Percentiles rank a stretch among this genome's conserved stretches.
These are phyloP conservation scores for Alentia gelatinosa DNA, from an alignment of 2,888 invertebrate species.

Conservation along the genomic window DNA sequence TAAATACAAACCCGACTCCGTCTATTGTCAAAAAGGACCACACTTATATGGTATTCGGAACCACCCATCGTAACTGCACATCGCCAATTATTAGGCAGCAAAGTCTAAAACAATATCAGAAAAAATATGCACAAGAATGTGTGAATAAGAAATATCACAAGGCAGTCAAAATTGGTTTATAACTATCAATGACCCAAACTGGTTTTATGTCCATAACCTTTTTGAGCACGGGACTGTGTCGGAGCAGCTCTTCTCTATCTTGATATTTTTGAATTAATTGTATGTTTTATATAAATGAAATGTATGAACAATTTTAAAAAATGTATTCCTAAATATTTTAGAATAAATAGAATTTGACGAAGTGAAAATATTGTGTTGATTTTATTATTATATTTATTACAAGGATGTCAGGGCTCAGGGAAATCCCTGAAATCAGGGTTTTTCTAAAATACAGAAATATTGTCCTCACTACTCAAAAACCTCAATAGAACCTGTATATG, in stretches of 20 bases:
- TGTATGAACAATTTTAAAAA: conserved; percentile 2
- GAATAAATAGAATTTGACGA: conserved; percentile 53
- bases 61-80: background rate
- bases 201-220: conserved; percentile 16
- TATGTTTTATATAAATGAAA: conserved; percentile 51
- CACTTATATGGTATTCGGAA: background rate
- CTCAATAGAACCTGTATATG: too few relatives aligned
- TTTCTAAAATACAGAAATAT: too few relatives aligned
- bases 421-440: too few relatives aligned
- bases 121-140: background rate
- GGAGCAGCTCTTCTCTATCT: conserved; percentile 49
- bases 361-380: too few relatives aligned
- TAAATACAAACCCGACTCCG: conserved; percentile 31
- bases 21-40: conserved; percentile 34
- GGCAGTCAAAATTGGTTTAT: background rate
- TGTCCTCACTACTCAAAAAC: too few relatives aligned
- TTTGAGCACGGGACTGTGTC: conserved; percentile 24
- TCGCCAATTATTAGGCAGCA: conserved; percentile 27
- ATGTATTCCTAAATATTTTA: conserved; percentile 48
- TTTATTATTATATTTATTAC: too few relatives aligned
- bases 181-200: background rate
- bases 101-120: background rate
- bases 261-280: conserved; percentile 48
- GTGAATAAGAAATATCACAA: background rate
- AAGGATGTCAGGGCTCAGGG: too few relatives aligned